A percentile compares a stretch with the other conserved stretches of the same genome.
phyloP scores from a whole-genome alignment of 2,113 vertebrate species.

The Cyanistes caeruleus region DNA sequence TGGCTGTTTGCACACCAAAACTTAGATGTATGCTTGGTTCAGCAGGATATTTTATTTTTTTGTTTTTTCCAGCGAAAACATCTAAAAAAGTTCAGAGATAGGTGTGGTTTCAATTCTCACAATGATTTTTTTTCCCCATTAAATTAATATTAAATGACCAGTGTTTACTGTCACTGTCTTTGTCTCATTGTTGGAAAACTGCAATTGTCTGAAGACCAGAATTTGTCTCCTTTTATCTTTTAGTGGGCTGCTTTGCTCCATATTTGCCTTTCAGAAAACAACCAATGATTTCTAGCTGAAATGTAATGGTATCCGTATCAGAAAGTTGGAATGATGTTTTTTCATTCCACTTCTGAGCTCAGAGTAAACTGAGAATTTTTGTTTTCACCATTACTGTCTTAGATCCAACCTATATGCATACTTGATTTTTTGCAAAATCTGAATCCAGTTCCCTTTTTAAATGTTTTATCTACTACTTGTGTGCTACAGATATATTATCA shows the following conservation, averaged over 20 bases:
- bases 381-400: background rate
- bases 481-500: background rate
- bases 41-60: background rate
- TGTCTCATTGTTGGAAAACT: background rate
- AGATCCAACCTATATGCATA: background rate
- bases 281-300: background rate
- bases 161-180: background rate
- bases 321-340: background rate
- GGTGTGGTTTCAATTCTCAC: background rate
- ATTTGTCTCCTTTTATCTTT: background rate
- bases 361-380: background rate
- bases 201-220: background rate
- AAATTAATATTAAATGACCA: background rate
- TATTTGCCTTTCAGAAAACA: background rate
- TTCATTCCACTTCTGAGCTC: background rate
- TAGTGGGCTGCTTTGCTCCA: background rate
- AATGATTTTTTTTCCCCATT: background rate
- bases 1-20: conserved; percentile 1
- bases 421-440: background rate
- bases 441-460: background rate
- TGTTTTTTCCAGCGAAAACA: background rate
- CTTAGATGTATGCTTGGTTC: background rate
- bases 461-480: background rate
- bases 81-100: background rate
- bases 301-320: background rate